Base-by-base conservation (phyloP, 2,888 invertebrate genomes). In the Aquatica leii region DNA sequence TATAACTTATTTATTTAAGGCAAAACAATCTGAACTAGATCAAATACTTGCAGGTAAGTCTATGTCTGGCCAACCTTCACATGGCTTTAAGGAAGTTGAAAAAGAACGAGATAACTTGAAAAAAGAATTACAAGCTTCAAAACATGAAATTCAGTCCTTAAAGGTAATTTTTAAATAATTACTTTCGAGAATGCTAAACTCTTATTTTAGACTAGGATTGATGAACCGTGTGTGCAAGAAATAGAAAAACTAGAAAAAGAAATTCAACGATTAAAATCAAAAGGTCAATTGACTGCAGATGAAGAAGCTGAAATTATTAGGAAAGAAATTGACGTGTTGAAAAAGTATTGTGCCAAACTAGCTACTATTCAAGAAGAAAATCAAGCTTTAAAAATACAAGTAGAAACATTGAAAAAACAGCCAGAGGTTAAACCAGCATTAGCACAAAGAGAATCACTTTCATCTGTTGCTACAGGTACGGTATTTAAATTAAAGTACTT, bases 291-390 rank as follows among this genome's bases (percentile, higher is more conserved):
- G 17, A 71, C 74, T 4, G 74, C 76, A 12, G 77, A 77, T 43
- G 71, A 76, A 59, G 77, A 79, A 72, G 69, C 77, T 2, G 73
- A 75, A 68, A 68, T 78, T 9, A 76, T 80, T 21, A 65, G 71
- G 34, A 79, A 77, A 64, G 80, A 80, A 66, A 67, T 80, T 2
- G 71, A 75, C 49, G 73, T 77, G 2, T 60, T 79, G 20, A 81
- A 79, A 64, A 74, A 73, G 59, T 79, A 79, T 63, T 80, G 80
- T 60, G 69, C 74, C 2, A 77, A 79, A 65, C 63, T 81, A 21
- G 71, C 75, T 0, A 67, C 68, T 14, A 77, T 80, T 43, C 76
- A 79, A 69, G 71, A 75, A 43, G 79, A 81, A 62, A 80, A 80
- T 60, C 54, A 71, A 12, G 62, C 69, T 31, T 67, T 81, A 8